A percentile compares a stretch with the other conserved stretches of the same genome.
These are phyloP conservation scores for Halcyon smyrnensis DNA, from an alignment of 2,797 vertebrate genomes.

Conservation along the genomic window DNA sequence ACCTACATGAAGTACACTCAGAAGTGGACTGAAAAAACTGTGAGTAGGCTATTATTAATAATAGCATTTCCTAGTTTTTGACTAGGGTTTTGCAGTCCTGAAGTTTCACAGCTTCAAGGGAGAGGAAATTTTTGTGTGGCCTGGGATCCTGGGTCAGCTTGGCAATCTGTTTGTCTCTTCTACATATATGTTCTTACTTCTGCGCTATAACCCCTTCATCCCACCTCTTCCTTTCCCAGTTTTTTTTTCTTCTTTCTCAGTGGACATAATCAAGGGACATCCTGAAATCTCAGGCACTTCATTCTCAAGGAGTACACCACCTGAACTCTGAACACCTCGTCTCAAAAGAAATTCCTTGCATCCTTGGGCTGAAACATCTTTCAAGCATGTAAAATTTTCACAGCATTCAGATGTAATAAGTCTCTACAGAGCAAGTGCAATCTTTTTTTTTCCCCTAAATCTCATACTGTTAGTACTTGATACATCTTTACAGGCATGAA, in stretches of 20 bases:
- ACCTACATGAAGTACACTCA: background rate
- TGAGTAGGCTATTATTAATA: background rate
- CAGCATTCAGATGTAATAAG: background rate
- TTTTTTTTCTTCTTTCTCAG: background rate
- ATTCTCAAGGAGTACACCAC: background rate
- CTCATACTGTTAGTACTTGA: background rate
- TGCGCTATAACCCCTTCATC: background rate
- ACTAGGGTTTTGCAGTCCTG: background rate
- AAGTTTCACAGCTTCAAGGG: background rate
- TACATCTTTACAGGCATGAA: background rate
- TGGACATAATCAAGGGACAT: background rate
- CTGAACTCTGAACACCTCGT: background rate
- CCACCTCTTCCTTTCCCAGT: background rate
- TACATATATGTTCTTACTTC: background rate
- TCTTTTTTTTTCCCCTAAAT: background rate
- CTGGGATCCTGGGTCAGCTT: background rate
- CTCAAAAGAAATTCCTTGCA: background rate
- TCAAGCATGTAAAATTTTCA: background rate
- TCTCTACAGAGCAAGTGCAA: background rate
- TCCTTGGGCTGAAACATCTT: background rate
- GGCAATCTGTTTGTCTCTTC: background rate
- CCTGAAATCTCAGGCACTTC: background rate
- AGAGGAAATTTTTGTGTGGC: background rate
- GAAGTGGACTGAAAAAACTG: background rate
- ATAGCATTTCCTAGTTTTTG: background rate